Conservation (phyloP, 2,888 invertebrate genomes). For the Biston stratarius region DNA sequence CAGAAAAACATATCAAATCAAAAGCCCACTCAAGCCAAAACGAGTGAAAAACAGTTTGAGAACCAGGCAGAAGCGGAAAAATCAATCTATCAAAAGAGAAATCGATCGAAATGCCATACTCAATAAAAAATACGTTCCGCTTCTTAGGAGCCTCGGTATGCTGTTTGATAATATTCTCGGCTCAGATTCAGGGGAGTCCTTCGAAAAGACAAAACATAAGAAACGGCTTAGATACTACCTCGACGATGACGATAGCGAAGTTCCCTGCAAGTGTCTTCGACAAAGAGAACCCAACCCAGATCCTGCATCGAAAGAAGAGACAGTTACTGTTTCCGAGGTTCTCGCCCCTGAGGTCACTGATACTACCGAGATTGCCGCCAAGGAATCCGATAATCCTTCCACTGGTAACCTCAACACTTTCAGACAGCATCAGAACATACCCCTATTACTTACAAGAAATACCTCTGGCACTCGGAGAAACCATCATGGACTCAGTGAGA, state of each 20-base stretch:
- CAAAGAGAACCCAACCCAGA: constrained; percentile 22
- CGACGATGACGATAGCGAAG: constrained; percentile 48
- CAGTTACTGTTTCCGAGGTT: constrained; percentile 72
- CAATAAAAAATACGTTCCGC: constrained; percentile 71
- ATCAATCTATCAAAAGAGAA: constrained; percentile 66
- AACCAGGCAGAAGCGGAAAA: constrained; percentile 58
- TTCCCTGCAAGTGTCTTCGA: constrained; percentile 55
- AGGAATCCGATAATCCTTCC: constrained; percentile 74
- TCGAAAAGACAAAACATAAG: constrained; percentile 52
- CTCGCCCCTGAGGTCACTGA: constrained; percentile 62
- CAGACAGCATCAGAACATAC: constrained; percentile 79
- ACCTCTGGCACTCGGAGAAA: constrained; percentile 78
- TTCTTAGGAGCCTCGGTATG: constrained; percentile 75
- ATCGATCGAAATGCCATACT: constrained; percentile 64
- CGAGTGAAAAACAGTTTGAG: constrained; percentile 60
- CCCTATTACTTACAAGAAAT: constrained; percentile 83
- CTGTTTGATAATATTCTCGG: constrained; percentile 76
- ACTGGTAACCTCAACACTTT: constrained; percentile 74
- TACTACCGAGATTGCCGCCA: constrained; percentile 67
- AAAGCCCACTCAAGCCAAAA: constrained; percentile 67
- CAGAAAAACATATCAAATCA: constrained; percentile 66
- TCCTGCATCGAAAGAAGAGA: constrained; percentile 65
- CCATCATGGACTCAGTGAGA: constrained; percentile 78
- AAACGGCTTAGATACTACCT: constrained; percentile 53
- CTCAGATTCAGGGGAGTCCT: constrained; percentile 62